Conservation (phyloP, 1,140 invertebrate genomes). For the Pentalonia nigronervosa region DNA sequence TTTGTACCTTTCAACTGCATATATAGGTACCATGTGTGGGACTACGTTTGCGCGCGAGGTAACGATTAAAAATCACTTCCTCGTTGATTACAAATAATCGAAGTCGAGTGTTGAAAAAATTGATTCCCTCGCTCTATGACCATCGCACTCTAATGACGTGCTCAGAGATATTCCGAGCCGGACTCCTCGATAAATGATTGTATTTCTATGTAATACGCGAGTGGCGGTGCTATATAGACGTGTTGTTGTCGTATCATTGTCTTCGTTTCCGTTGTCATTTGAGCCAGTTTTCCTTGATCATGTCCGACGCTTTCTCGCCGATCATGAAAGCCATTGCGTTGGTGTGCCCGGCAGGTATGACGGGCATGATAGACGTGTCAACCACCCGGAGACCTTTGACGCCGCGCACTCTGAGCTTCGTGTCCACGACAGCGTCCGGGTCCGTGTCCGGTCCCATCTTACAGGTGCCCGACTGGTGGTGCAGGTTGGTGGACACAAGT, state of each 20-base stretch:
- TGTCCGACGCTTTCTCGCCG: conserved; percentile 68
- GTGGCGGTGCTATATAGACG: neutral
- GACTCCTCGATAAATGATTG: neutral
- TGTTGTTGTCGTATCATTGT: neutral
- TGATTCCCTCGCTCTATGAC: neutral
- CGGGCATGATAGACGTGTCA: conserved; percentile 66
- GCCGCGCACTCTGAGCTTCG: conserved; percentile 61
- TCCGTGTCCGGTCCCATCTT: conserved; percentile 65
- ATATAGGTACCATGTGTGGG: neutral
- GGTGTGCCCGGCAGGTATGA: conserved; percentile 66
- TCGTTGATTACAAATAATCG: neutral
- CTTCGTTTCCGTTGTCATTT: neutral
- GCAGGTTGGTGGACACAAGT: conserved; percentile 61
- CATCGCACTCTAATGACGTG: neutral
- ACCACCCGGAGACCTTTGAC: conserved; percentile 60
- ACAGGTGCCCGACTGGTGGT: conserved; percentile 65
- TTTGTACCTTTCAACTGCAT: neutral
- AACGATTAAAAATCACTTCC: neutral
- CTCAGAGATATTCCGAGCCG: neutral
- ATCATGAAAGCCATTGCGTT: conserved; percentile 69
- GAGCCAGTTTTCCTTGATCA: conserved; percentile 66
- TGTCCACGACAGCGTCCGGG: conserved; percentile 63
- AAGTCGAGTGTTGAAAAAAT: neutral
- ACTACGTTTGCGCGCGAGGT: too few relatives aligned
- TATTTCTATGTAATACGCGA: neutral